Conservation (phyloP, 2,888 invertebrate genomes). For the Strigamia crassipes region DNA sequence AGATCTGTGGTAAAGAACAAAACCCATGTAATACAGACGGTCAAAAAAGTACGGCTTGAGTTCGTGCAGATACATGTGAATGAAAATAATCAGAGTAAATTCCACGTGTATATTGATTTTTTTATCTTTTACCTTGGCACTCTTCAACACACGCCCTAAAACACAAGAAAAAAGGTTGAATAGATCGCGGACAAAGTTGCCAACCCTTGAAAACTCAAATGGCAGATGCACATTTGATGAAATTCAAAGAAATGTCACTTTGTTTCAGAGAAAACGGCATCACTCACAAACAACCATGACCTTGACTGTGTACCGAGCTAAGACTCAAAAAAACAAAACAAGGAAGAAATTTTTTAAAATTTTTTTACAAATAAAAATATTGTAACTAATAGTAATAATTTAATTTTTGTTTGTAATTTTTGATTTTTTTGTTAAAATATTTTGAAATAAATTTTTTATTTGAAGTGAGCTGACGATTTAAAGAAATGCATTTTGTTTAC, state of each 20-base stretch:
- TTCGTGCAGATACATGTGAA: background rate
- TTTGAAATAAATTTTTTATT: background rate
- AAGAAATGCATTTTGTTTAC: slow-evolving; percentile 27
- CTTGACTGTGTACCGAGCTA: background rate
- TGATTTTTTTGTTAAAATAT: background rate
- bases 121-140: background rate
- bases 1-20: background rate
- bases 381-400: background rate
- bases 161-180: background rate
- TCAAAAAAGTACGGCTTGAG: background rate
- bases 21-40: background rate
- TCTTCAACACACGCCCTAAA: background rate
- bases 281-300: background rate
- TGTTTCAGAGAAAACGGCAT: background rate
- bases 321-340: background rate
- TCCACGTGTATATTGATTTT: slow-evolving; percentile 39
- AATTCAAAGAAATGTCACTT: slow-evolving; percentile 16
- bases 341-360: slow-evolving; percentile 29
- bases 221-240: background rate
- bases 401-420: background rate
- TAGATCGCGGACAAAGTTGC: background rate
- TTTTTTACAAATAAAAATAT: background rate
- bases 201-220: background rate
- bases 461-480: background rate
- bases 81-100: slow-evolving; percentile 1